Base-by-base conservation (phyloP, 2,797 vertebrate species). In the Etheostoma perlongum region DNA sequence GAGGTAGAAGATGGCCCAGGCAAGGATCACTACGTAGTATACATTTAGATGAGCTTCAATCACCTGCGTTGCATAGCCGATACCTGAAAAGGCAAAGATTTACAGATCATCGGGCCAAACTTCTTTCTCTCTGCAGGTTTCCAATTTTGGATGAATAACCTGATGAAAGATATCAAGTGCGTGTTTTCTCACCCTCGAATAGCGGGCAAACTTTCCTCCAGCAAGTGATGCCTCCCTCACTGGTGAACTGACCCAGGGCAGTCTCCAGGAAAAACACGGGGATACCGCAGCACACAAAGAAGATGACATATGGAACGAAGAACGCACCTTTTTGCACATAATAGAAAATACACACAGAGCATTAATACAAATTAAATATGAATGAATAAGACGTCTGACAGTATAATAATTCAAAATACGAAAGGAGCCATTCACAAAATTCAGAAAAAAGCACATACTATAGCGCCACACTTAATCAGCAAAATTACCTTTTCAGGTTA, bases 1-100 rank as follows among this genome's bases (percentile, higher is more conserved):
- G 93, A 99, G 95, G 94, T 99, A 99, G 95, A 99, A 99, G 90
- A 99, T 98, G 77, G 98, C 97, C 98, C 98, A 99, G 6, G 98
- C 95, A 87, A 99, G 93, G 90, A 99, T 99, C 75, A 99, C 97
- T 92, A 99, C 95, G 81, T 99, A 99, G 90, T 99, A 99, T 9
- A 99, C 96, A 10, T 99, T 99, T 60, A 99, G 95, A 90, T 99
- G 96, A 25, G 98, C 98, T 85, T 98, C 97, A 25, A 99, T 99
- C 88, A 99, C 98, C 92, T 99, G 98, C 0, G 98, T 99, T 25
- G 98, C 98, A 69, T 98, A 99, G 58, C 98, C 98, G 76, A 99
- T 99, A 66, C 98, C 98, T 99, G 70, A 40, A 78, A 72, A 78
- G 1, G 14, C 18, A 69, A 65, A 70, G 48, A 74, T 15, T 15